Evolutionary conservation across 2,113 vertebrate genomes (phyloP), one percentile per base, ranked within the genome.

Genomic region (Myotis yumanensis): DNA sequence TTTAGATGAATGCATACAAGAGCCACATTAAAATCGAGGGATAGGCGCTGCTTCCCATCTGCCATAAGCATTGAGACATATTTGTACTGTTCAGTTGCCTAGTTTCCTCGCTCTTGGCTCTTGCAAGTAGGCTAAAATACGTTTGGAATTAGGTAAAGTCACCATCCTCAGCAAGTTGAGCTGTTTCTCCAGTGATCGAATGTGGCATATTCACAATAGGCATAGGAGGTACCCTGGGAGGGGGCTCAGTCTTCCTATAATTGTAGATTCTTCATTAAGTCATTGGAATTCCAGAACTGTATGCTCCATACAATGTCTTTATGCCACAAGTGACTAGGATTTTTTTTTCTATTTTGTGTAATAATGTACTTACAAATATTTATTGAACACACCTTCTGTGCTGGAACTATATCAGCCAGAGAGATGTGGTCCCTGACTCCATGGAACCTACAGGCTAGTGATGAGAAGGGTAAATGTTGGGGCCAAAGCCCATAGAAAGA

Each of bases 181-280:
- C 75, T 93, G 77, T 76, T 81, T 93, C 83, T 86, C 15, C 25
- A 75, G 71, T 22, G 75, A 91, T 59, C 68, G 68, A 69, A 43
- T 46, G 17, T 52, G 57, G 20, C 73, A 79, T 75, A 57, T 91
- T 83, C 35, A 32, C 5, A 5, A 57, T 51, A 72, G 81, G 48
- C 12, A 5, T 35, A 22, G 5, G 48, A 35, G 30, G 12, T 54
- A 16, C 32, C 43, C 57, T 80, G 16, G 18, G 54, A 94, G 71
- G 52, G 68, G 7, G 8, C 30, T 64, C 23, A 0, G 8, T n/a
- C 11, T 77, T 66, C 79, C 75, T 72, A 1, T 1, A 18, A 69
- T 48, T 52, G 12, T 10, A 82, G 72, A 14, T 4, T 30, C 51
- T 32, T 90, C 16, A 8, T 73, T 59, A 79, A 51, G 57, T 86